Evolutionary conservation across 2,888 invertebrate species (phyloP).

Genomic region (Rotaria socialis): DNA sequence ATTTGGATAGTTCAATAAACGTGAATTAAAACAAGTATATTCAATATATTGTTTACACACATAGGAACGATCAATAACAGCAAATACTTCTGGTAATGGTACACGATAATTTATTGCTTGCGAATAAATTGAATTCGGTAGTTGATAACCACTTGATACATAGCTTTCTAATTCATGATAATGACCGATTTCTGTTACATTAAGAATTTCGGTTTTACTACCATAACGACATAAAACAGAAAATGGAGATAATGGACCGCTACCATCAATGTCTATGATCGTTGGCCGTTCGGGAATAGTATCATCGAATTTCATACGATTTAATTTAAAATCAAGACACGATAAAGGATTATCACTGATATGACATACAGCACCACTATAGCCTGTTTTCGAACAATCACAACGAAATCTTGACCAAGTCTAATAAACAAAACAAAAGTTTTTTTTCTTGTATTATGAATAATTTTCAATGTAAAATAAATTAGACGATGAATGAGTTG

Average conservation of each 20-base stretch:
- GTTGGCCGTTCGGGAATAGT: conserved; percentile 58
- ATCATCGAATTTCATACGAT: conserved; percentile 37
- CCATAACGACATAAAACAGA: conserved; percentile 71
- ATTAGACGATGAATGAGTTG: too few species aligned
- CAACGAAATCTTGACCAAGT: conserved; percentile 82
- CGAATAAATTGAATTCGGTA: conserved; percentile 74
- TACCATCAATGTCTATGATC: conserved; percentile 87
- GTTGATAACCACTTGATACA: conserved; percentile 81
- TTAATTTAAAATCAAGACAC: conserved; percentile 65
- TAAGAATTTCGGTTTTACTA: conserved; percentile 43
- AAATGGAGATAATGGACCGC: conserved; percentile 83
- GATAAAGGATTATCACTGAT: conserved; percentile 81
- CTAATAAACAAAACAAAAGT: background rate
- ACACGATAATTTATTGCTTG: conserved; percentile 79
- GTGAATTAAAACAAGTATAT: conserved; percentile 34
- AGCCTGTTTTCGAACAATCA: conserved; percentile 81
- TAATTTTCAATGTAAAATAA: too few species aligned
- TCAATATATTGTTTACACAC: conserved; percentile 29
- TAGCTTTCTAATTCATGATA: conserved; percentile 71
- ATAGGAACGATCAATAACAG: conserved; percentile 13
- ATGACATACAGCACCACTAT: conserved; percentile 90
- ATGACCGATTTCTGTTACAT: conserved; percentile 66
- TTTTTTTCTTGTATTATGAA: too few species aligned
- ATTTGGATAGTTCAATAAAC: conserved; percentile 38
- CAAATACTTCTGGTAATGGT: conserved; percentile 61